Conservation (phyloP, 2,888 invertebrate genomes). For the Bunonema sp. region DNA sequence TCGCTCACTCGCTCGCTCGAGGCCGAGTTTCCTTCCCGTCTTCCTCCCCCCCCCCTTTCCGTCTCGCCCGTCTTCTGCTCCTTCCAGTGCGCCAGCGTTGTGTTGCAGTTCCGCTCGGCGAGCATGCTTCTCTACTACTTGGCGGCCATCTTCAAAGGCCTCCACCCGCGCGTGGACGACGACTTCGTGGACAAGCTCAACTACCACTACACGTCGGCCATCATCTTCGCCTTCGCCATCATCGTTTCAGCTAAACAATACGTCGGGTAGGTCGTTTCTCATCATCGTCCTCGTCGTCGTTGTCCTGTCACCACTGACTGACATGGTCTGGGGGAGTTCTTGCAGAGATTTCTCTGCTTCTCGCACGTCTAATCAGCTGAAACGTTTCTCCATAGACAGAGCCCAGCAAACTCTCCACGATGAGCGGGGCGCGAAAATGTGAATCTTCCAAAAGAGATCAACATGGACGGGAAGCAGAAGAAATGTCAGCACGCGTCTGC, state of each 20-base stretch:
- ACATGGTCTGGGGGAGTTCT: too few relatives aligned
- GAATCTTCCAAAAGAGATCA: too few relatives aligned
- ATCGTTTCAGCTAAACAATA: slow-evolving; percentile 46
- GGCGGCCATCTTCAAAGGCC: slow-evolving; percentile 45
- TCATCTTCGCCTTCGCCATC: slow-evolving; percentile 45
- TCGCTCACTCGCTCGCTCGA: not conserved
- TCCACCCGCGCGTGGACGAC: slow-evolving; percentile 45
- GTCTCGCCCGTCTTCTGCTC: slow-evolving; percentile 1
- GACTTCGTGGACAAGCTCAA: slow-evolving; percentile 43
- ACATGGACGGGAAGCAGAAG: too few relatives aligned
- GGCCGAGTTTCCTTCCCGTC: not conserved
- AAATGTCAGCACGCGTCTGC: too few relatives aligned
- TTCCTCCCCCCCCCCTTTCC: slow-evolving; percentile 1
- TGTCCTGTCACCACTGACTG: too few relatives aligned
- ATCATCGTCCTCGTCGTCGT: too few relatives aligned
- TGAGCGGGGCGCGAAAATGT: too few relatives aligned
- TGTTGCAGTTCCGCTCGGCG: slow-evolving; percentile 37
- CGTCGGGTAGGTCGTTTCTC: slow-evolving; percentile 41
- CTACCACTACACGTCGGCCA: slow-evolving; percentile 45
- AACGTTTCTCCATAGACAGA: too few relatives aligned
- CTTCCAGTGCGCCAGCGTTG: slow-evolving; percentile 2
- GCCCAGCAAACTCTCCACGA: too few relatives aligned
- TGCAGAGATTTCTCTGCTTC: too few relatives aligned
- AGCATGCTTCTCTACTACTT: slow-evolving; percentile 44
- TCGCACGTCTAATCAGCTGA: too few relatives aligned